Base-by-base conservation (phyloP, 2,888 invertebrate genomes). In the Drosophila meridiana region DNA sequence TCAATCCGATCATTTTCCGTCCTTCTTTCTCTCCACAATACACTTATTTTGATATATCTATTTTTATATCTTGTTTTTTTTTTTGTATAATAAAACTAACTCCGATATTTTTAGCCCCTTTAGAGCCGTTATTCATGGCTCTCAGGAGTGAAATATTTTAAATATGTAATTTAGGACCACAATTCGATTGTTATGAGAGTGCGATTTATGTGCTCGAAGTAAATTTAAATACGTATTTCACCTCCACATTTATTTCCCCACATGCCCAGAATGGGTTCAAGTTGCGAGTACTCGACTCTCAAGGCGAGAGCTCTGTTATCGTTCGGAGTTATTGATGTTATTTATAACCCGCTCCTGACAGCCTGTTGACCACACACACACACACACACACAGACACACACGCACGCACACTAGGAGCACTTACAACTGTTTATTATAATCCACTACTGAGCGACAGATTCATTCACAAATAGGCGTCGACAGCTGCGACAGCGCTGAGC, bases 401-500 rank as follows among this genome's bases (percentile, higher is more conserved):
- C 32, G 14, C 26, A 42, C 3, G 14, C 45, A 11, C 13, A 14
- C 4, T n/a, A 6, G 32, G 5, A 26, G 45, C 26, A 47, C 32
- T 28, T 38, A 26, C 65, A 48, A 66, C 42, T 56, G 50, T 55
- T 67, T 53, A 62, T 67, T 47, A 55, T 32, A 45, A 45, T 60
- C 36, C 38, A 36, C 34, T 26, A 6, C 43, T 28, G 13, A 11
- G 11, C 20, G 13, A 9, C 13, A 40, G 53, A 59, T 75, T 75
- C 71, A 75, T 75, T 75, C 76, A 75, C 71, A 70, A 71, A 48
- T 36, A 9, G 69, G 42, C 11, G 65, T 40, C 72, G 64, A 75
- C 78, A 73, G 72, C 80, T 80, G 78, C 59, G 78, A 57, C 71
- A 68, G 50, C 71, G 69, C 86, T 87, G 87, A 34, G 86, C 85